Evolutionary conservation across 1,140 invertebrate species (phyloP), one percentile per base, ranked within the genome.

Genomic region (Drosophila lowei): DNA sequence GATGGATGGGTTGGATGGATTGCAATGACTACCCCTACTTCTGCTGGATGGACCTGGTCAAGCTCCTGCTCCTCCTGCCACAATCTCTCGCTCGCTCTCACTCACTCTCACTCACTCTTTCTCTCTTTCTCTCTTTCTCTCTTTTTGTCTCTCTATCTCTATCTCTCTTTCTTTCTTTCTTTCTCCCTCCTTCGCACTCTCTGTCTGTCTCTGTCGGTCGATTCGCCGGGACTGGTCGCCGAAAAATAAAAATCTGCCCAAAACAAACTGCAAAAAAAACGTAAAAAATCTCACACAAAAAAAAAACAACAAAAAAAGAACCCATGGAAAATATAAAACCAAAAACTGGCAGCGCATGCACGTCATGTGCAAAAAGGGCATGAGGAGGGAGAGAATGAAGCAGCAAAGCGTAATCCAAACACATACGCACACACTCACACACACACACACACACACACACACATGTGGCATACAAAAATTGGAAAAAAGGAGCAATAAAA

Each of bases 211-310:
- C 72, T 59, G 55, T 72, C 73, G 73, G 59, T 58, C 48, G 54
- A 66, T 38, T 38, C 34, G 50, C 55, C 67, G 55, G 75, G 48
- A 68, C 59, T 63, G 59, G 80, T 77, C 74, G 79, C 78, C 78
- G 79, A 90, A 90, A 88, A 90, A 90, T 77, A 83, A 88, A 88
- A 90, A 90, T 88, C 83, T 83, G 79, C 68, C 81, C 78, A 90
- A 90, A 83, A 89, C 59, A 79, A 65, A 58, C 70, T 56, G 52
- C 64, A 83, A 55, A 73, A 63, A 65, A 84, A 71, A 75, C 56
- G 65, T 77, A 67, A 76, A 70, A 72, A 78, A 62, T 48, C 59
- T 66, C 55, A 63, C 43, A 77, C 57, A 44, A 71, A 61, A 76
- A 55, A 49, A n/a, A 62, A 58, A 15, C 52, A 52, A 50, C 48